These are phyloP conservation scores for Artemisiospiza belli DNA, from an alignment of 2,113 vertebrate genomes.

Conservation along the genomic window DNA sequence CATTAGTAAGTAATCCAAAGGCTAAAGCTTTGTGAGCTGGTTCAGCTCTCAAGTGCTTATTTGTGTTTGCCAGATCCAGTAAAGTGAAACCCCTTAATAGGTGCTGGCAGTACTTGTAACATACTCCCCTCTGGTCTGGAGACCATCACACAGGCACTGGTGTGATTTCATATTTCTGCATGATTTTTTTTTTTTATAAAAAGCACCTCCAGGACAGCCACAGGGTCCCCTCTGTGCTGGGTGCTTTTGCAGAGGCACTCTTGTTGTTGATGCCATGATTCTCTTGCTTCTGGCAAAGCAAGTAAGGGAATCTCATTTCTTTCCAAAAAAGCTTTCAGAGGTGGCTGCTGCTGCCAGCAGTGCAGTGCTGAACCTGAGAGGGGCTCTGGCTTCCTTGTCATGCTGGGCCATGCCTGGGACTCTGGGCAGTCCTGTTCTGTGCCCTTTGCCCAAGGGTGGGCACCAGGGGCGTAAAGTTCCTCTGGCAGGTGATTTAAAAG, in stretches of 20 bases:
- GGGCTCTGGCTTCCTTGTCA: neutral
- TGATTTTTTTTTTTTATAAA: neutral
- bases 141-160: neutral
- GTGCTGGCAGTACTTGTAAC: neutral
- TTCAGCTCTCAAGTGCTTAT: conserved; percentile 5
- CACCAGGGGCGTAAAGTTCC: neutral
- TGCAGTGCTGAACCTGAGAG: neutral
- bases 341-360: neutral
- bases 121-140: neutral
- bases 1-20: conserved; percentile 61
- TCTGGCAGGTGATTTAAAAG: neutral
- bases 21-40: conserved; percentile 30
- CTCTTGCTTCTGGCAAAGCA: neutral
- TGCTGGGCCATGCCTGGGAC: neutral
- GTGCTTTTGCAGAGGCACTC: neutral
- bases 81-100: conserved; percentile 44
- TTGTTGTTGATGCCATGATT: neutral
- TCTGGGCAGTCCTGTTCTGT: neutral
- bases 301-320: neutral
- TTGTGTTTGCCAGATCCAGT: conserved; percentile 47
- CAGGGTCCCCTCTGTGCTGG: rapidly evolving
- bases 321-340: conserved; percentile 12
- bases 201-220: neutral
- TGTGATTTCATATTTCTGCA: neutral
- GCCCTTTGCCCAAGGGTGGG: neutral